Percentiles rank a stretch among this genome's conserved stretches.
phyloP scores from a whole-genome alignment of 2,888 invertebrate species.

The Lasioglossum morio region DNA sequence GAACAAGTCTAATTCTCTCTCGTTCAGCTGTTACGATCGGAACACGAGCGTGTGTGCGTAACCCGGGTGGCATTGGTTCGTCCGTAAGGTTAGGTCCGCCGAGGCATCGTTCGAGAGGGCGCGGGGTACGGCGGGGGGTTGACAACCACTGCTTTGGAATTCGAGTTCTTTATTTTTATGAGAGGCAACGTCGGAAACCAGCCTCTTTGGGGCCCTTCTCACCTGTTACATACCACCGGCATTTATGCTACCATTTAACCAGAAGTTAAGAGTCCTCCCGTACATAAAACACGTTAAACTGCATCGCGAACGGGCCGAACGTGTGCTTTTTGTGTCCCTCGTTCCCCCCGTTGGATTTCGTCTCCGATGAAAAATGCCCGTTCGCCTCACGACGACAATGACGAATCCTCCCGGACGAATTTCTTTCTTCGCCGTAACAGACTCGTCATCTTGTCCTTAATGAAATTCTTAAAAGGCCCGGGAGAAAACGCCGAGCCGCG shows the following conservation, averaged over 20 bases:
- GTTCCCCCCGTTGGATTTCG: slow-evolving; percentile 21
- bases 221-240: slow-evolving; percentile 77
- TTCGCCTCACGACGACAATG: slow-evolving; percentile 1
- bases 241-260: slow-evolving; percentile 72
- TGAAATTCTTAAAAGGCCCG: neutral
- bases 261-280: slow-evolving; percentile 66
- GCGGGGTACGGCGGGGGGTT: slow-evolving; percentile 59
- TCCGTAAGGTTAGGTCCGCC: slow-evolving; percentile 46
- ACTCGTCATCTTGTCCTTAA: neutral
- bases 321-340: slow-evolving; percentile 32
- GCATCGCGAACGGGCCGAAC: slow-evolving; percentile 39
- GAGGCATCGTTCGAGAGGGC: slow-evolving; percentile 18
- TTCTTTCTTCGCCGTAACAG: neutral
- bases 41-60: slow-evolving; percentile 35
- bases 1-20: slow-evolving; percentile 48
- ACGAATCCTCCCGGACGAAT: slow-evolving; percentile 19
- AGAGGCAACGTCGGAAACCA: slow-evolving; percentile 77
- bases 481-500: neutral
- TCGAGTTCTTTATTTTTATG: slow-evolving; percentile 81
- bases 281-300: slow-evolving; percentile 63
- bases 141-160: slow-evolving; percentile 82
- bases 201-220: slow-evolving; percentile 77
- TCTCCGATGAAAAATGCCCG: slow-evolving; percentile 39
- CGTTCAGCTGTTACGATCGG: slow-evolving; percentile 27
- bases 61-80: slow-evolving; percentile 56